phyloP scores from a whole-genome alignment of 2,888 invertebrate genomes.

The Clistopyga incitator region DNA sequence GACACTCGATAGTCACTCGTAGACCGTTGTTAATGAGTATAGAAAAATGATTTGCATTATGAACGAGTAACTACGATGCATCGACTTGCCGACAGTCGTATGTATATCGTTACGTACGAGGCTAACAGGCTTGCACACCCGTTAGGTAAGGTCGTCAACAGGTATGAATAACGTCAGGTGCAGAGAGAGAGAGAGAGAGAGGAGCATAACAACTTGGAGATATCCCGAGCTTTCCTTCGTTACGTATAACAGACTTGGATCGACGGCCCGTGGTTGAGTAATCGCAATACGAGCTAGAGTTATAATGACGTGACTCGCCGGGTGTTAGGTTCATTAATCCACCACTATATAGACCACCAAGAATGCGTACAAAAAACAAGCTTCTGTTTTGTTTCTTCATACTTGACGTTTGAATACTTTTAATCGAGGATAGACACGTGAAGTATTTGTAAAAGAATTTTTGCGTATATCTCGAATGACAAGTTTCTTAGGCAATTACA shows the following conservation, averaged over 20 bases:
- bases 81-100: conserved; percentile 69
- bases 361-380: conserved; percentile 15
- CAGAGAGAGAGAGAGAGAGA: background rate
- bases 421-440: background rate
- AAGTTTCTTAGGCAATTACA: too few species aligned
- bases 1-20: background rate
- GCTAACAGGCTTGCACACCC: conserved; percentile 70
- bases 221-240: conserved; percentile 40
- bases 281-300: conserved; percentile 45
- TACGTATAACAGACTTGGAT: conserved; percentile 58
- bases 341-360: conserved; percentile 8
- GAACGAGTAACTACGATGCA: conserved; percentile 27
- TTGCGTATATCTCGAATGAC: too few species aligned
- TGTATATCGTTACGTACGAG: conserved; percentile 70
- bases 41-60: background rate
- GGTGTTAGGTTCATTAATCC: conserved; percentile 58
- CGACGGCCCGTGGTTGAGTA: conserved; percentile 53
- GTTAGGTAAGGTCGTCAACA: conserved; percentile 76
- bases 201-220: background rate
- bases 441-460: background rate
- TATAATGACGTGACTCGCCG: conserved; percentile 55
- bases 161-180: conserved; percentile 73
- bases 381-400: background rate
- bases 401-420: background rate
- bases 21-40: background rate